Conservation (phyloP, 1,140 invertebrate species). For the Helicoverpa armigera region DNA sequence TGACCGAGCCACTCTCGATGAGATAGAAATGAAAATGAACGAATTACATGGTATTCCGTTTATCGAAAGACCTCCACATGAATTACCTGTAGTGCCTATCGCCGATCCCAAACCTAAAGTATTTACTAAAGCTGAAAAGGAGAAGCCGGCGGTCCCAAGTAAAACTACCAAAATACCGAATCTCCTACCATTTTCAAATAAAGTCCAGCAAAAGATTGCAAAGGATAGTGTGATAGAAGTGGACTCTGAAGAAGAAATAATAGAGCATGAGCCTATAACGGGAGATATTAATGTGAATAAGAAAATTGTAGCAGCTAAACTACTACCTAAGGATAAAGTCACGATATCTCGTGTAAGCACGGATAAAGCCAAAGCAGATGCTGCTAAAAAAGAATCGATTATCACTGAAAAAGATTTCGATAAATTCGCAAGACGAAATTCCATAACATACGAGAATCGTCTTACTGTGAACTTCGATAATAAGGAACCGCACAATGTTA, state of each 20-base stretch:
- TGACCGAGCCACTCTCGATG: conserved; percentile 65
- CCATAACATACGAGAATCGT: conserved; percentile 78
- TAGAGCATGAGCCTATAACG: conserved; percentile 79
- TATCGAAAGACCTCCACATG: conserved; percentile 70
- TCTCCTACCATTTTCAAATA: conserved; percentile 63
- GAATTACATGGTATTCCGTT: conserved; percentile 79
- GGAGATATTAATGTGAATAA: conserved; percentile 72
- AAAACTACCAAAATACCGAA: conserved; percentile 66
- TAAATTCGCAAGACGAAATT: conserved; percentile 83
- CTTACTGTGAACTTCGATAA: conserved; percentile 77
- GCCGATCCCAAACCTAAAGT: conserved; percentile 54
- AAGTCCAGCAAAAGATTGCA: conserved; percentile 57
- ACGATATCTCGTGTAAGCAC: conserved; percentile 23
- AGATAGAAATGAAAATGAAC: conserved; percentile 83
- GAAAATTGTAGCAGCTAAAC: conserved; percentile 56
- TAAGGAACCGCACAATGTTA: conserved; percentile 73
- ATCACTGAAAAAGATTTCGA: conserved; percentile 85
- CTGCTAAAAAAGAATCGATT: conserved; percentile 60
- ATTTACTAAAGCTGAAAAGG: conserved; percentile 52
- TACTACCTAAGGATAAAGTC: conserved; percentile 57
- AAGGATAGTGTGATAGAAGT: conserved; percentile 64
- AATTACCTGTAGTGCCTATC: conserved; percentile 64
- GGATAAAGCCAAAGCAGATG: conserved; percentile 48
- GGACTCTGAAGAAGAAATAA: conserved; percentile 78
- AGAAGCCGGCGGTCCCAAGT: conserved; percentile 44